phyloP scores from a whole-genome alignment of 2,888 invertebrate genomes.

The Lasiommata megera region DNA sequence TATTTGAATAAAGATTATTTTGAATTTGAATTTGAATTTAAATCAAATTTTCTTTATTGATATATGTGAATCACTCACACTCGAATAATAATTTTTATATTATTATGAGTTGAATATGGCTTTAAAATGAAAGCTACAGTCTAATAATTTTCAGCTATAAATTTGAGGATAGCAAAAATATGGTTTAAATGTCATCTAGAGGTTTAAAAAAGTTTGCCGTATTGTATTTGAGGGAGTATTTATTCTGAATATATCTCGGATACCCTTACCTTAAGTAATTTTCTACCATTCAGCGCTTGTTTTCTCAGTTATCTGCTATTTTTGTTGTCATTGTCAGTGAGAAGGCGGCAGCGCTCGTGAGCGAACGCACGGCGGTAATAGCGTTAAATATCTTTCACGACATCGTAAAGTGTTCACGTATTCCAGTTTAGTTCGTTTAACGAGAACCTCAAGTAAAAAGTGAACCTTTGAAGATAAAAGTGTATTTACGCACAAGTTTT shows the following conservation, averaged over 20 bases:
- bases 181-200: background rate
- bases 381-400: constrained; percentile 17
- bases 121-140: too few relatives aligned
- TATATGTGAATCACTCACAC: too few relatives aligned
- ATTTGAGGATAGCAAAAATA: too few relatives aligned
- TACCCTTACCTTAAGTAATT: constrained; percentile 18
- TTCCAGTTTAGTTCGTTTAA: background rate
- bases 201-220: background rate
- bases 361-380: constrained; percentile 40
- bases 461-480: background rate
- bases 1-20: too few relatives aligned
- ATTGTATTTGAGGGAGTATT: background rate
- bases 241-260: background rate
- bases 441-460: background rate
- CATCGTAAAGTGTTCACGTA: constrained; percentile 13
- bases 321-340: constrained; percentile 48
- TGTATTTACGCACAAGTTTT: background rate
- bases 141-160: too few relatives aligned
- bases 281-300: constrained; percentile 42
- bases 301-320: constrained; percentile 59
- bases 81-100: too few relatives aligned
- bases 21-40: too few relatives aligned
- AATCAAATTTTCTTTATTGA: too few relatives aligned
- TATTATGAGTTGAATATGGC: too few relatives aligned
- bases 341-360: constrained; percentile 46